Conservation (phyloP, 1,140 invertebrate genomes). For the Bombus sibiricus region DNA sequence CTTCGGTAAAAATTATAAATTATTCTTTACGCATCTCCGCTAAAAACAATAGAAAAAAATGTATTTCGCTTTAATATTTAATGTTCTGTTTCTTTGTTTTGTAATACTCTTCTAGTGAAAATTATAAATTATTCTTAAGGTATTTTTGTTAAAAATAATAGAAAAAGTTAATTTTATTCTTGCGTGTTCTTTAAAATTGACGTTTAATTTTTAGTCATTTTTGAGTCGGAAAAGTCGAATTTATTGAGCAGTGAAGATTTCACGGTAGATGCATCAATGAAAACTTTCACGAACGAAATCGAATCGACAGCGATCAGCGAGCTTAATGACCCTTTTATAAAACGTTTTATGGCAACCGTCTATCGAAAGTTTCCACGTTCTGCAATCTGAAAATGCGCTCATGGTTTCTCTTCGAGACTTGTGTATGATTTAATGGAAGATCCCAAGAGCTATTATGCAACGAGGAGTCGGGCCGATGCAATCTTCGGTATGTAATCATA, state of each 20-base stretch:
- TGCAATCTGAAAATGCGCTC: slow-evolving; percentile 24
- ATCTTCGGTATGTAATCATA: slow-evolving; percentile 41
- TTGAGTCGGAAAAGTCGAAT: neutral
- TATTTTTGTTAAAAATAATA: neutral
- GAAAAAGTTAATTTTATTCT: neutral
- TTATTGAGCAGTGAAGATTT: neutral
- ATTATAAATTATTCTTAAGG: neutral
- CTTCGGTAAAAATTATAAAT: neutral
- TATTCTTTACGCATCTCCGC: neutral
- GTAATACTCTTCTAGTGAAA: neutral
- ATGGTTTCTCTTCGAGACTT: slow-evolving; percentile 16
- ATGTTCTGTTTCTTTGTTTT: neutral
- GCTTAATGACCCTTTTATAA: slow-evolving; percentile 18
- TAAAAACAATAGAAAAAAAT: neutral
- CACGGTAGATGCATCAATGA: neutral
- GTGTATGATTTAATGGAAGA: slow-evolving; percentile 46
- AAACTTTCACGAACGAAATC: slow-evolving; percentile 1
- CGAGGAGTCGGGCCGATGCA: slow-evolving; percentile 7
- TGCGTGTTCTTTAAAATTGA: neutral
- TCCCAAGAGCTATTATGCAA: slow-evolving; percentile 31
- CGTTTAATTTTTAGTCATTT: neutral
- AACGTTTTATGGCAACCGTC: neutral
- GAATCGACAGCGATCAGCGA: neutral
- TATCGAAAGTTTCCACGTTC: slow-evolving; percentile 18
- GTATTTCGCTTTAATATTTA: neutral